Percentiles rank a stretch among this genome's conserved stretches.
These are phyloP conservation scores for Alentia gelatinosa DNA, from an alignment of 2,888 invertebrate species.

Conservation along the genomic window DNA sequence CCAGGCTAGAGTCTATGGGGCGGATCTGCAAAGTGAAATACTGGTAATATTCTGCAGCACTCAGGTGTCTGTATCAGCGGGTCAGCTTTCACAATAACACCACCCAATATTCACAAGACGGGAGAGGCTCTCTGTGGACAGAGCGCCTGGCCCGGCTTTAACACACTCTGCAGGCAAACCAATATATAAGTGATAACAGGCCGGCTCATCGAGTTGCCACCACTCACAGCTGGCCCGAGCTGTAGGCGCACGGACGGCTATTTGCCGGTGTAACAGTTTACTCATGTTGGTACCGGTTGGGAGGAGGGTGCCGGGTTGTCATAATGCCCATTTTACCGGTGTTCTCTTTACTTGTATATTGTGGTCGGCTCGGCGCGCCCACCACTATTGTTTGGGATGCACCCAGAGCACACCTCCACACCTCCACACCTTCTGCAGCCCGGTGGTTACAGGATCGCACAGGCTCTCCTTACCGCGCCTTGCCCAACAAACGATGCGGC, in stretches of 20 bases:
- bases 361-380: neutral
- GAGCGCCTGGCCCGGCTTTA: neutral
- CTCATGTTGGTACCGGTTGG: neutral
- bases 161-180: constrained; percentile 6
- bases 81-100: constrained; percentile 7
- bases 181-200: neutral
- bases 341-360: neutral
- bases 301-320: neutral
- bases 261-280: constrained; percentile 33
- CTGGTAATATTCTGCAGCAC: too few relatives aligned
- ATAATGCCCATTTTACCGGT: neutral
- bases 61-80: neutral
- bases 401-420: neutral
- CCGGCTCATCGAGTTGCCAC: constrained; percentile 10
- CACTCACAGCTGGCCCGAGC: neutral
- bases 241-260: neutral
- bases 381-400: neutral
- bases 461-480: neutral
- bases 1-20: too few relatives aligned
- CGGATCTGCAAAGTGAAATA: too few relatives aligned
- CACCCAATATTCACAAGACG: constrained; percentile 20
- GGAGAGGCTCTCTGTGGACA: neutral
- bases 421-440: neutral
- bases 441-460: neutral
- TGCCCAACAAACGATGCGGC: neutral